A percentile compares a stretch with the other conserved stretches of the same genome.
Conservation (phyloP, 2,113 vertebrate species). For the Mesembrinibis cayennensis region DNA sequence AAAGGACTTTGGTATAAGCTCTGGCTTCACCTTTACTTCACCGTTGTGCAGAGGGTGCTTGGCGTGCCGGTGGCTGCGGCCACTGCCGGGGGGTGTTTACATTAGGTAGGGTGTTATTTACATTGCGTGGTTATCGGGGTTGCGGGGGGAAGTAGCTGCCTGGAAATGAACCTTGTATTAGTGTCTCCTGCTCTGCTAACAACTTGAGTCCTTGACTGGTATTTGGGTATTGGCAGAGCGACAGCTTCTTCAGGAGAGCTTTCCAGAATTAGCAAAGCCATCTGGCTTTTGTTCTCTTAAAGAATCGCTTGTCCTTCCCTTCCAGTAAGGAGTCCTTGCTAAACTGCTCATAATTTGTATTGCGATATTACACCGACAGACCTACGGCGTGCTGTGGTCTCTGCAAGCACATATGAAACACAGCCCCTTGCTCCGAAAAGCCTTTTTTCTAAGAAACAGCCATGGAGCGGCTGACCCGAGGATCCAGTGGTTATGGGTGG, state of each 20-base stretch:
- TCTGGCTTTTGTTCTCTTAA: conserved; percentile 39
- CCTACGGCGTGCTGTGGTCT: accelerated
- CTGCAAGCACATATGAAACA: accelerated
- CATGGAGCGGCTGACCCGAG: not conserved
- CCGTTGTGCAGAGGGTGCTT: not conserved
- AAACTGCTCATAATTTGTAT: not conserved
- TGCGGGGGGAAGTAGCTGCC: not conserved
- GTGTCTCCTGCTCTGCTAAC: not conserved
- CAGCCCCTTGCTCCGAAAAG: not conserved
- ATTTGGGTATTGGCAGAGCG: not conserved
- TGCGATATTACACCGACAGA: accelerated
- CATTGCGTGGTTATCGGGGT: accelerated
- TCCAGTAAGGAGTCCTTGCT: not conserved
- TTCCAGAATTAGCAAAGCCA: conserved; percentile 46
- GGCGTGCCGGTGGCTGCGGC: not conserved
- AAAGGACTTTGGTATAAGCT: not conserved
- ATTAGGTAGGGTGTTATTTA: not conserved
- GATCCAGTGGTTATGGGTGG: not conserved
- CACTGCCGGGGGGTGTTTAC: not conserved
- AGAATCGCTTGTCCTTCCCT: not conserved
- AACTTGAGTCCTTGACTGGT: not conserved
- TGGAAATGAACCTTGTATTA: not conserved
- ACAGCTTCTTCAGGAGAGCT: not conserved
- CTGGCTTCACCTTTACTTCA: accelerated
- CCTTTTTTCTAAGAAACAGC: not conserved